Evolutionary conservation across 1,140 invertebrate species (phyloP), one percentile per base, ranked within the genome.

Genomic region (Propsilocerus akamusi): DNA sequence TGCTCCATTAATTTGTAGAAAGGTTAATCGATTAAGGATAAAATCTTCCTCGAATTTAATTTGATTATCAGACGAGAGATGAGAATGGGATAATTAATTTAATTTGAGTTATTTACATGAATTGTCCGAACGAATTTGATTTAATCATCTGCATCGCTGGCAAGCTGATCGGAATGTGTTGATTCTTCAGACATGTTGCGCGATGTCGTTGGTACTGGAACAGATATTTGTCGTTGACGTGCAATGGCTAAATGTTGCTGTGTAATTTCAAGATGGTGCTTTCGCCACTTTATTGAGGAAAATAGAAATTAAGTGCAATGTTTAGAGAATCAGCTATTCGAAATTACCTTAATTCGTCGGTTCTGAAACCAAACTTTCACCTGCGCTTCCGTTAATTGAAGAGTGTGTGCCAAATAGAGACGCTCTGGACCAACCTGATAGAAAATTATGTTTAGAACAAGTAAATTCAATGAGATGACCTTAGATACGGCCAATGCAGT

Each of bases 351-450:
- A 53, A 96, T 97, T 25, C 93, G 73, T 22, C 93, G 72, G 65
- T 97, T 97, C 68, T 95, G 93, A 63, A 96, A 97, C 92, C 93
- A 96, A 1, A 97, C 92, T 67, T 97, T 97, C 0, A 96, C 89
- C 75, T 91, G 74, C 3, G 64, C 61, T 67, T 97, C 92, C 0
- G 89, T 91, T 1, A 97, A 69, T 52, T 87, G 80, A 1, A 97
- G 70, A 0, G 83, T 80, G 57, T 88, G 82, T 0, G 92, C 91
- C 30, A 97, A 69, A 58, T 93, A 90, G 0, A 90, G 70, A 54
- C 93, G 67, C 64, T 95, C 91, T 0, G 89, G 89, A 0, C 92
- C 92, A 1, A 65, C 12, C n/a, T n/a, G n/a, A n/a, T n/a, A n/a
- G n/a, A n/a, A n/a, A 30, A 30, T 8, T 8, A 30, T 30, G 12